Conservation (phyloP, 2,113 vertebrate species). For the Aegithalos caudatus region DNA sequence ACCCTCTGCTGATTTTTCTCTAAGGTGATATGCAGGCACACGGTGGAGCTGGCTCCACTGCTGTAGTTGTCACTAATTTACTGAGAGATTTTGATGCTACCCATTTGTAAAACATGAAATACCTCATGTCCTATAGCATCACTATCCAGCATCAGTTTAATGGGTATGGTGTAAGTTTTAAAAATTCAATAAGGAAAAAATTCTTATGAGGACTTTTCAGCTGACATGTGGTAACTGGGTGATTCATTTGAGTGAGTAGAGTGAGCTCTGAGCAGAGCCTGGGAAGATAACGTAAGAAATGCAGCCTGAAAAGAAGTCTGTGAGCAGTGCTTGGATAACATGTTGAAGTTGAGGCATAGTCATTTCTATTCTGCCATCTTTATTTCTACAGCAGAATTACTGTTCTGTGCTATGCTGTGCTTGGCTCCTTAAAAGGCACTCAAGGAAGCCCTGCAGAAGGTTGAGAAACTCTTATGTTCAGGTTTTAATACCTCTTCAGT, state of each 20-base stretch:
- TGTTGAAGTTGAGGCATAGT: background rate
- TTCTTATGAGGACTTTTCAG: background rate
- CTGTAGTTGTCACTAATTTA: background rate
- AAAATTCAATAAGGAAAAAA: background rate
- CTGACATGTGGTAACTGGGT: background rate
- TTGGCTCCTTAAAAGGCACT: background rate
- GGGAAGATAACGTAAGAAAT: background rate
- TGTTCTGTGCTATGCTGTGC: background rate
- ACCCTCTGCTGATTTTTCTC: background rate
- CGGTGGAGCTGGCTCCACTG: background rate
- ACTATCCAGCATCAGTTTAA: background rate
- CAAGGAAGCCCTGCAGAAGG: background rate
- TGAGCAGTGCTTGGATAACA: background rate
- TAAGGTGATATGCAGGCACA: background rate
- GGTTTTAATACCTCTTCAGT: background rate
- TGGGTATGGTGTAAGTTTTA: background rate
- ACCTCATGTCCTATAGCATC: background rate
- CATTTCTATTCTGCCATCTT: background rate
- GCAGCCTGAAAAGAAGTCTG: background rate
- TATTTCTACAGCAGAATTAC: background rate
- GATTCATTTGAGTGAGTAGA: background rate
- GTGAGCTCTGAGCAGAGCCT: background rate
- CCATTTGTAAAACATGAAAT: background rate
- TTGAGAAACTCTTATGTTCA: background rate
- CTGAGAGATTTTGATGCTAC: background rate